Evolutionary conservation across 1,140 invertebrate genomes (phyloP).

Genomic region (Chrysomallon squamiferum): DNA sequence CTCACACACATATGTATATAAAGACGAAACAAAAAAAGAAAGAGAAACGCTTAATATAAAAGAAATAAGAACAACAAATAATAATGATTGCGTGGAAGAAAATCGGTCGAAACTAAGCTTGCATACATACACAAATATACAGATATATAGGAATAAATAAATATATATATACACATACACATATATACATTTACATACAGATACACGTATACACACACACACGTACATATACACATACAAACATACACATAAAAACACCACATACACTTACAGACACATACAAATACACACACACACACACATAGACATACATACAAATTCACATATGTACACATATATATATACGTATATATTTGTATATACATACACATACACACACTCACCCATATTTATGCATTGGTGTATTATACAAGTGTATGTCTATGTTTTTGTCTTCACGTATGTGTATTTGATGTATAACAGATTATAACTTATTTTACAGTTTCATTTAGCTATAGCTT

Average conservation of each 20-base stretch:
- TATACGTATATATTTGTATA: slow-evolving; percentile 2
- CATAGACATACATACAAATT: slow-evolving; percentile 6
- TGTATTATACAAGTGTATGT: too few relatives aligned
- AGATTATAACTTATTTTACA: slow-evolving; percentile 3
- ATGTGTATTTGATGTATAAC: too few relatives aligned
- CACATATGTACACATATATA: background rate
- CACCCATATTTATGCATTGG: background rate
- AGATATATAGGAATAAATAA: background rate
- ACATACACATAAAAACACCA: slow-evolving; percentile 10
- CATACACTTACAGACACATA: slow-evolving; percentile 4
- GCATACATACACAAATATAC: slow-evolving; percentile 1
- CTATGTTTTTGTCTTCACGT: too few relatives aligned
- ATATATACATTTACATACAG: background rate
- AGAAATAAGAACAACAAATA: too few relatives aligned
- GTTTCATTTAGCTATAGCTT: slow-evolving; percentile 23
- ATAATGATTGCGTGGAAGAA: too few relatives aligned
- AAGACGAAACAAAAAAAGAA: too few relatives aligned
- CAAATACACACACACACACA: slow-evolving; percentile 4
- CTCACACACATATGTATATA: too few relatives aligned
- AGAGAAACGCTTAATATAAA: too few relatives aligned
- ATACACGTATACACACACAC: slow-evolving; percentile 2
- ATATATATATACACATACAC: slow-evolving; percentile 5
- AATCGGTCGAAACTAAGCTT: too few relatives aligned
- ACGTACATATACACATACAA: slow-evolving; percentile 7
- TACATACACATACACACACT: slow-evolving; percentile 11